Evolutionary conservation across 2,797 vertebrate species (phyloP), one percentile per base, ranked within the genome.

Genomic region (Bucorvus abyssinicus): DNA sequence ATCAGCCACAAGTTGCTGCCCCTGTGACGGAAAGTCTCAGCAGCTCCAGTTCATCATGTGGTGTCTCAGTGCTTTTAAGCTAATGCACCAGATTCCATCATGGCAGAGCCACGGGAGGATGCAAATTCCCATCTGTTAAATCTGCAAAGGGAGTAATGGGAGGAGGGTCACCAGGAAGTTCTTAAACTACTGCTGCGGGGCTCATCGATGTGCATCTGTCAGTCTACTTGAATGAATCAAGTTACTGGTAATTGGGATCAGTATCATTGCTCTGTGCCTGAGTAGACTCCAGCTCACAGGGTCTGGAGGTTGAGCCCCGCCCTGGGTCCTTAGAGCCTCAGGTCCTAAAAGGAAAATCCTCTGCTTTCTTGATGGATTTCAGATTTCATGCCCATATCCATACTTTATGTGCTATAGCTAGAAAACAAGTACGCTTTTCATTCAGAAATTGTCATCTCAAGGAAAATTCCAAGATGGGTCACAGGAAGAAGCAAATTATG

Each of bases 381-480:
- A 79, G 57, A 87, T 96, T 93, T 89, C 83, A 90, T 70, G 30
- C 30, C 53, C 40, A 26, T 84, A 64, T 80, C 84, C 45, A 26
- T 94, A 96, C 96, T 96, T 96, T 90, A 94, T 93, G 85, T 19
- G 24, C 85, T 93, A 29, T 63, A 87, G 89, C 52, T 84, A 75
- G 82, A 95, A 95, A 94, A 95, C 12, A 30, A 96, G 50, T 79
- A 80, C 0, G 30, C 84, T 96, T 87, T 96, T 96, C 87, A 91
- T 94, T 96, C 40, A 27, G 88, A 92, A 84, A 55, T 96, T 96
- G 89, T 96, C 91, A 90, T 90, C 74, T 73, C 69, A 95, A 96
- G 89, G 84, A 89, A 95, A 96, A 96, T 96, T 96, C 93, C 71
- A 88, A 82, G 69, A 89, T 49, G 71, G 87, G 88, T 83, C 94